Conservation (phyloP, 2,797 vertebrate genomes). For the Coccyzus lansbergi region DNA sequence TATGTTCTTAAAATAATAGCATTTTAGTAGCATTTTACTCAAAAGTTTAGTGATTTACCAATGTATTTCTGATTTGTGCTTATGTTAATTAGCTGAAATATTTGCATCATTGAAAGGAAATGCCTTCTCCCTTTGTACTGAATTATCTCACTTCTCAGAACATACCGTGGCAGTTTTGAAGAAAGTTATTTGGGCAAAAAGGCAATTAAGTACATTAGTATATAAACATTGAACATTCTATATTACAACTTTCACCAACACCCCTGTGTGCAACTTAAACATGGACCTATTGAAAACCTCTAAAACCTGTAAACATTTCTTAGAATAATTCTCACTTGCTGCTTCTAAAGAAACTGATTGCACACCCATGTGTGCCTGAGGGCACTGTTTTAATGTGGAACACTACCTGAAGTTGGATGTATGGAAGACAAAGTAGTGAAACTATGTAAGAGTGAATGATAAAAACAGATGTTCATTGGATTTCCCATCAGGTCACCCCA, state of each 20-base stretch:
- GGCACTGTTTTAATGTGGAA: neutral
- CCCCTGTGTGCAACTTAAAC: neutral
- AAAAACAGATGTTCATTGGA: neutral
- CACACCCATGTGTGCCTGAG: neutral
- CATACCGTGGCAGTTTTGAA: neutral
- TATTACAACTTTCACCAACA: neutral
- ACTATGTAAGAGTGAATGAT: neutral
- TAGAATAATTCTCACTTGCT: neutral
- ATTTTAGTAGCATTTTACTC: neutral
- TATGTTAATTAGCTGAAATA: neutral
- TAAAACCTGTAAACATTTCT: neutral
- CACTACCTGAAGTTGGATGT: neutral
- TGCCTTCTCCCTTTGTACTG: neutral
- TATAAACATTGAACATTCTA: neutral
- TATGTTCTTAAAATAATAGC: neutral
- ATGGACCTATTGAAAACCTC: neutral
- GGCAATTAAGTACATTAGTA: neutral
- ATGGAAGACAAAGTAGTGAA: neutral
- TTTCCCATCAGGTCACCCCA: neutral
- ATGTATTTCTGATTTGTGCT: neutral
- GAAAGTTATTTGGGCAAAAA: neutral
- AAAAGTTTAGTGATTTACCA: rapidly evolving
- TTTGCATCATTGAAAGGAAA: neutral
- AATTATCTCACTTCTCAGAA: neutral
- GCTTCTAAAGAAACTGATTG: neutral